Base-by-base conservation (phyloP, 2,888 invertebrate genomes). In the Agonopterix arenella region DNA sequence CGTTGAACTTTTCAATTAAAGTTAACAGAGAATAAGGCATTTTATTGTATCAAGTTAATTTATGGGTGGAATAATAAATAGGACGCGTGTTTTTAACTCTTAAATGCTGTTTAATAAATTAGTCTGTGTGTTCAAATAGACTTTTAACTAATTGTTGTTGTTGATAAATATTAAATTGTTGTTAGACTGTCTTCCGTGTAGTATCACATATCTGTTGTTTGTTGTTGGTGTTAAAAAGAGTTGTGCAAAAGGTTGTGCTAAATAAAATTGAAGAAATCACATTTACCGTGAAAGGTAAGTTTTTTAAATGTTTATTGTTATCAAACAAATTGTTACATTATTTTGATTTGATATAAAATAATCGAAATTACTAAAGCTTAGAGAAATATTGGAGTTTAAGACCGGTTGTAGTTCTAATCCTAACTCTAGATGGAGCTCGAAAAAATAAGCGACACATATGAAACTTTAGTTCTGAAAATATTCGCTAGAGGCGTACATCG, bases 161-260 rank as follows among this genome's bases (percentile, higher is more conserved):
- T 43, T 63, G 57, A 57, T 59, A 65, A 70, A 75, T 77, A 58
- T 63, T 63, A 43, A 52, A 44, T 44, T 48, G 46, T 48, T 49
- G 52, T 52, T 42, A 44, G 7, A 28, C 11, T 44, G 68, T 67
- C 64, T 69, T 70, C 64, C 68, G 59, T 59, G 57, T 64, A 60
- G 55, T 54, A 50, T 52, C 47, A 57, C 60, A 65, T 68, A 66
- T 63, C 61, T 64, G 58, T 55, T 57, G 54, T 46, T 56, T 54
- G 57, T 63, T 61, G 49, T 53, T 61, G 28, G 47, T 43, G 42
- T 47, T 11, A 48, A 38, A 49, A 53, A 46, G 60, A 60, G 66
- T 68, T 66, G 76, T 79, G 72, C 60, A 59, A 45, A 68, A 70
- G 81, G 80, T 84, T 84, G 84, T 82, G 82, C 55, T 68, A 56